Conservation (phyloP, 1,140 invertebrate genomes). For the Drosophila sp. region DNA sequence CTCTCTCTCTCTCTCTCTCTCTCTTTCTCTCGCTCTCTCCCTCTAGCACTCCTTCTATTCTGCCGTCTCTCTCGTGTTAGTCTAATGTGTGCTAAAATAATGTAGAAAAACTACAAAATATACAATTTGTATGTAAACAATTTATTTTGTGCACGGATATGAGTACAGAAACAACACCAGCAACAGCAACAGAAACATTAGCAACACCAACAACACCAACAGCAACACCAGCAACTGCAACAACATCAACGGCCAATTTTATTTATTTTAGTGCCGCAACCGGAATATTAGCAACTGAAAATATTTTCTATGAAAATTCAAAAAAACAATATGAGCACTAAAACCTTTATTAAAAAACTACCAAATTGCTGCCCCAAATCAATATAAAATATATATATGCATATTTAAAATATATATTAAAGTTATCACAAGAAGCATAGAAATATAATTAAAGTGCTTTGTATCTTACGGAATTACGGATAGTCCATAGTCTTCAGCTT, state of each 20-base stretch:
- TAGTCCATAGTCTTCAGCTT: too few species aligned
- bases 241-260: neutral
- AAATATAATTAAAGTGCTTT: neutral
- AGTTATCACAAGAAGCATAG: conserved; percentile 9
- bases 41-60: neutral
- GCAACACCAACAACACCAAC: neutral
- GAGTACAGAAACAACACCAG: conserved; percentile 15
- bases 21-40: too few species aligned
- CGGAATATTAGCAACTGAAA: conserved; percentile 18
- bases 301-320: conserved; percentile 31
- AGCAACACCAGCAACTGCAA: conserved; percentile 13
- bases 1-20: neutral
- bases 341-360: conserved; percentile 39
- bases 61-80: neutral
- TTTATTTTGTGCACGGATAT: conserved; percentile 34
- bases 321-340: conserved; percentile 21
- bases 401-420: neutral
- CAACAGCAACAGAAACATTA: conserved; percentile 1
- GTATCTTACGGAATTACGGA: neutral
- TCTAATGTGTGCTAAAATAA: conserved; percentile 19
- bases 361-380: conserved; percentile 26
- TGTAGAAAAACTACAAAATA: conserved; percentile 20
- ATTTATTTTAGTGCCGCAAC: too few species aligned
- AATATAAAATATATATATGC: conserved; percentile 15
- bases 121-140: conserved; percentile 36